Evolutionary conservation across 2,797 vertebrate species (phyloP).

Genomic region (Spheniscus humboldti): DNA sequence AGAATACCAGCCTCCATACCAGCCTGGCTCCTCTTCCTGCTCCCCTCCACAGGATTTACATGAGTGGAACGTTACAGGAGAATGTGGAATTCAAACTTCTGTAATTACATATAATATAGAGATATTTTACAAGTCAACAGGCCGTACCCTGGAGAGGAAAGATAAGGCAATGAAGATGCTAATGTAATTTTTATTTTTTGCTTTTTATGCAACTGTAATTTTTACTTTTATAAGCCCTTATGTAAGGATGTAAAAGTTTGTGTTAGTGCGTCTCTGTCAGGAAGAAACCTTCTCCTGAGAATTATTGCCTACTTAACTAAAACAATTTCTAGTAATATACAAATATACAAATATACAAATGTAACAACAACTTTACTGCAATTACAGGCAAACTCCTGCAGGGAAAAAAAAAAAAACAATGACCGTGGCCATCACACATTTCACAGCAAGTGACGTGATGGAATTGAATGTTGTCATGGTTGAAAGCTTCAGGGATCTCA

Average conservation of each 20-base stretch:
- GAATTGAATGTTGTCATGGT: slow-evolving; percentile 4
- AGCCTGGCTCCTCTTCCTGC: neutral
- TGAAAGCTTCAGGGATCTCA: slow-evolving; percentile 27
- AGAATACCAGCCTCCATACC: neutral
- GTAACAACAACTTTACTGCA: neutral
- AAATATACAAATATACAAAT: too few relatives aligned
- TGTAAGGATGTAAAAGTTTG: neutral
- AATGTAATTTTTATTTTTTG: neutral
- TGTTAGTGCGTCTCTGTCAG: neutral
- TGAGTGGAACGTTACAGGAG: neutral
- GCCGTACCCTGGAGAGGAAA: neutral
- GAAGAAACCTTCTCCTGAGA: neutral
- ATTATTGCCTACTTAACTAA: neutral
- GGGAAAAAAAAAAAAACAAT: neutral
- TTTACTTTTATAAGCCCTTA: neutral
- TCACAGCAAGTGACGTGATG: neutral
- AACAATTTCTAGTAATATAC: neutral
- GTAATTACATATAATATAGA: neutral
- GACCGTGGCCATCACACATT: neutral
- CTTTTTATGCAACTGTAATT: neutral
- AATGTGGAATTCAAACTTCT: neutral
- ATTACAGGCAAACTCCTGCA: neutral
- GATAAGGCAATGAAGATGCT: neutral
- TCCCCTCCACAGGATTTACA: neutral
- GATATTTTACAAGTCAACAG: neutral